Evolutionary conservation across 1,140 invertebrate species (phyloP).

Genomic region (Coelopa frigida): DNA sequence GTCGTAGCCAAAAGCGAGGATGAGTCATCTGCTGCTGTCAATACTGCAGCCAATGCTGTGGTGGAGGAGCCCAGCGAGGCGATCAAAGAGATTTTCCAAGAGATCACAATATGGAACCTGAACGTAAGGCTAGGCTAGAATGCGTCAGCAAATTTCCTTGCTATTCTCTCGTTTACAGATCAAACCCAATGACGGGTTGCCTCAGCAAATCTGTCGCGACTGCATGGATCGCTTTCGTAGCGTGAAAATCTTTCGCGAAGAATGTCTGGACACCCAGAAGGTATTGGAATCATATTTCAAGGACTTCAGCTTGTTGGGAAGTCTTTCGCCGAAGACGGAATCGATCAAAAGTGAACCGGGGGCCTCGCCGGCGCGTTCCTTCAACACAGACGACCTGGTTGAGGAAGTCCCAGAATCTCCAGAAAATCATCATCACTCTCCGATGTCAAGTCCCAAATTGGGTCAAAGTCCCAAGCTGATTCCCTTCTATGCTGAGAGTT

Average conservation of each 20-base stretch:
- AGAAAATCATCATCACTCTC: neutral
- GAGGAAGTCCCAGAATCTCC: neutral
- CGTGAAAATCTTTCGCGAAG: constrained; percentile 11
- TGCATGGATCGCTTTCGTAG: constrained; percentile 11
- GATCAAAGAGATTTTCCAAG: constrained; percentile 11
- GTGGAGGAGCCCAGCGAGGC: neutral
- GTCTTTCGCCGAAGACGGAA: neutral
- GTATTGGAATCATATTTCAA: constrained; percentile 12
- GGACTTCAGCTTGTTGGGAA: constrained; percentile 7
- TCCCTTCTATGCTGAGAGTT: constrained; percentile 9
- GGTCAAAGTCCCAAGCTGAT: neutral
- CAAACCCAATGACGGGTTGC: constrained; percentile 13
- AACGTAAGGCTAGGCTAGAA: constrained; percentile 5
- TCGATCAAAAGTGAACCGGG: constrained; percentile 4
- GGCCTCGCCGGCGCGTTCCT: neutral
- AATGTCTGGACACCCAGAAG: constrained; percentile 11
- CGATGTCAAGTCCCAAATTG: neutral
- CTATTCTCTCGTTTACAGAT: constrained; percentile 6
- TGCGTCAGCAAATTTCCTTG: neutral
- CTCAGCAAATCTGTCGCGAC: constrained; percentile 14
- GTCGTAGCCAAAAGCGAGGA: neutral
- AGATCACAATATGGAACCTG: constrained; percentile 12
- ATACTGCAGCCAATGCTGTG: neutral
- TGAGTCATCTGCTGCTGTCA: neutral
- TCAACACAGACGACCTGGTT: neutral